A percentile compares a stretch with the other conserved stretches of the same genome.
phyloP scores from a whole-genome alignment of 2,888 invertebrate genomes.

The Laspeyria flexula region DNA sequence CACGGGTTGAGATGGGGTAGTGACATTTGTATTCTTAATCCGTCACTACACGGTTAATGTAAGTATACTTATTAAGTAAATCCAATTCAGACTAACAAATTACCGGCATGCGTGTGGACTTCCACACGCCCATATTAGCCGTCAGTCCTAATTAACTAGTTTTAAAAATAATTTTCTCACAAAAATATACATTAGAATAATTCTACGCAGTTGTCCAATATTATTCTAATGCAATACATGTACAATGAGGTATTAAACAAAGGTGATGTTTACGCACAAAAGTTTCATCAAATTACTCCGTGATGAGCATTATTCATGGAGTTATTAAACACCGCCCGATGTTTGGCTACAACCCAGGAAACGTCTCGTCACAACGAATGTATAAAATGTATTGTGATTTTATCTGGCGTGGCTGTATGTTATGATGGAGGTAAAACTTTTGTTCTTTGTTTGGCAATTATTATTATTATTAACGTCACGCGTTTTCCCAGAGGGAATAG shows the following conservation, averaged over 20 bases:
- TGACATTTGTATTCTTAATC: too few species aligned
- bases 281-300: slow-evolving; percentile 33
- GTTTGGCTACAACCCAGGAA: slow-evolving; percentile 1
- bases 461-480: too few species aligned
- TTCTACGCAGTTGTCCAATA: not conserved
- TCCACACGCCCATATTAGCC: too few species aligned
- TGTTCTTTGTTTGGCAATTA: not conserved
- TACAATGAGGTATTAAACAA: slow-evolving; percentile 10
- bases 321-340: slow-evolving; percentile 13
- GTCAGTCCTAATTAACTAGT: too few species aligned
- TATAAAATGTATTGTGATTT: slow-evolving; percentile 8
- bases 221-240: slow-evolving; percentile 9
- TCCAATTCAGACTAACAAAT: too few species aligned
- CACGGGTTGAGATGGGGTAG: too few species aligned
- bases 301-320: slow-evolving; percentile 35
- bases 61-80: too few species aligned
- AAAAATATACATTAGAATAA: too few species aligned
- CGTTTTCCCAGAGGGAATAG: too few species aligned
- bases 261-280: slow-evolving; percentile 26
- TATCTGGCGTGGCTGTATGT: not conserved
- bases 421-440: not conserved
- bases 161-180: too few species aligned
- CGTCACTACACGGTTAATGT: too few species aligned
- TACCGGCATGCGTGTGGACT: too few species aligned
- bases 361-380: slow-evolving; percentile 1